A percentile compares a stretch with the other conserved stretches of the same genome.
These are phyloP conservation scores for Achatina immaculata DNA, from an alignment of 1,140 invertebrate genomes.

Conservation along the genomic window DNA sequence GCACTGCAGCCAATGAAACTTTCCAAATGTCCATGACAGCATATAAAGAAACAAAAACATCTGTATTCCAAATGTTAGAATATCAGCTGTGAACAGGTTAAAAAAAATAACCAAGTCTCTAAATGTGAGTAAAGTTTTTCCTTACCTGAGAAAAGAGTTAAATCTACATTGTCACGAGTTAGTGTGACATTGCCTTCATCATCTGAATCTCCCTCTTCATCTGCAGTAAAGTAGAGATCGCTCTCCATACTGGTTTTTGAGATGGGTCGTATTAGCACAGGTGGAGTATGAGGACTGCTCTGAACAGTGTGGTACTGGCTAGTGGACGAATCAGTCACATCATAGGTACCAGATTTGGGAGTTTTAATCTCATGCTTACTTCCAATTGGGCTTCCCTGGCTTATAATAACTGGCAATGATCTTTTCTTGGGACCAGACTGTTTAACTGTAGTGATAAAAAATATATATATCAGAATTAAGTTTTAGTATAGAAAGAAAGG, in stretches of 20 bases:
- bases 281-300: not conserved
- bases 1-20: too few relatives aligned
- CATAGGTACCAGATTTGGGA: not conserved
- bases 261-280: conserved; percentile 13
- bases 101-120: too few relatives aligned
- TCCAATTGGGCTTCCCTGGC: not conserved
- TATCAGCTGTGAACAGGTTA: too few relatives aligned
- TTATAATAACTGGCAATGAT: not conserved
- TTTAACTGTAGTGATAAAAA: not conserved
- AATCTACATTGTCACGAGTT: not conserved
- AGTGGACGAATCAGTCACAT: not conserved
- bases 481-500: too few relatives aligned
- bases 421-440: not conserved
- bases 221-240: conserved; percentile 22
- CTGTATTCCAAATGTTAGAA: too few relatives aligned
- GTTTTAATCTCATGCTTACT: not conserved
- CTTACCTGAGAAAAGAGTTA: not conserved
- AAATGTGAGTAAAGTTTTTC: too few relatives aligned
- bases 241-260: conserved; percentile 37
- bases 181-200: conserved; percentile 32
- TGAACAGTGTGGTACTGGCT: not conserved
- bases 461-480: too few relatives aligned
- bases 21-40: too few relatives aligned
- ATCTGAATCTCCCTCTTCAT: conserved; percentile 40
- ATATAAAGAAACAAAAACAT: too few relatives aligned